A percentile compares a stretch with the other conserved stretches of the same genome.
These are phyloP conservation scores for Smittia sp. DNA, from an alignment of 2,888 invertebrate species.

Conservation along the genomic window DNA sequence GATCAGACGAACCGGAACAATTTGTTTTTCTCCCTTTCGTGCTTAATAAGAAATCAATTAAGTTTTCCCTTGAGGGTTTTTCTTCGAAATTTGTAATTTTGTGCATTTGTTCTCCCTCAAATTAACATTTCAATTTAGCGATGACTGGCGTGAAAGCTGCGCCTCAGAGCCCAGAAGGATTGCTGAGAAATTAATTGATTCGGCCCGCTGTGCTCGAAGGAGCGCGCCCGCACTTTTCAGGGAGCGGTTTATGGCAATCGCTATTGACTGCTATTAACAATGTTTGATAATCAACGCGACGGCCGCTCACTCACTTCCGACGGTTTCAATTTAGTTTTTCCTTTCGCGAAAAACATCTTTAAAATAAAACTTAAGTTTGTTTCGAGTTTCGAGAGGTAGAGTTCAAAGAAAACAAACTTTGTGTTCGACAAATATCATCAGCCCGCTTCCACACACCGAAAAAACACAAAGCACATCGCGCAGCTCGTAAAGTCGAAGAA, in stretches of 20 bases:
- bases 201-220: background rate
- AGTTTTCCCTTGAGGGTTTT: no score
- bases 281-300: background rate
- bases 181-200: background rate
- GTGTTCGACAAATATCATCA: background rate
- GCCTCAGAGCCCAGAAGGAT: background rate
- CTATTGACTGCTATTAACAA: background rate
- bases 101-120: background rate
- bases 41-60: background rate
- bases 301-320: background rate
- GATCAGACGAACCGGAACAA: background rate
- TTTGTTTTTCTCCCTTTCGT: background rate
- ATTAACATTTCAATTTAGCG: background rate
- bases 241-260: background rate
- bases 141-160: background rate
- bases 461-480: background rate
- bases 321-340: background rate
- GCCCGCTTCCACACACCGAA: background rate
- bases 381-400: background rate
- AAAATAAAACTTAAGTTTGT: background rate
- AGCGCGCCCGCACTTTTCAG: background rate
- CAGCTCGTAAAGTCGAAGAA: background rate
- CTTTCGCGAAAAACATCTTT: background rate
- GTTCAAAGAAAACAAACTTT: conserved; percentile 5
- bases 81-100: background rate